Percentiles rank a stretch among this genome's conserved stretches.
These are phyloP conservation scores for Maconellicoccus hirsutus DNA, from an alignment of 1,140 invertebrate species.

Conservation along the genomic window DNA sequence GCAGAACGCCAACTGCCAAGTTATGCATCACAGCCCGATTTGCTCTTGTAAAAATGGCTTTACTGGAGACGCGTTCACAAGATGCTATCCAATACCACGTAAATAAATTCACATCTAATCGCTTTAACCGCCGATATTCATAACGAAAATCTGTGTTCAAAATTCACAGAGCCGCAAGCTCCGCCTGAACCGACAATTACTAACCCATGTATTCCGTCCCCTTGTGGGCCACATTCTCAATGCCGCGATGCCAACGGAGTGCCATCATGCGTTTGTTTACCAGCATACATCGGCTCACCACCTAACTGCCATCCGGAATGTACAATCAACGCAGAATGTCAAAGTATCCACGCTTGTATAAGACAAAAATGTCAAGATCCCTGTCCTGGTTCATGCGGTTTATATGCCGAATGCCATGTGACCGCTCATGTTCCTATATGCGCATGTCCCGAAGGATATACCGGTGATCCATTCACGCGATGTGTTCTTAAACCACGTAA, in stretches of 20 bases:
- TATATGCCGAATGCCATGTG: conserved; percentile 39
- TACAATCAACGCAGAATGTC: conserved; percentile 48
- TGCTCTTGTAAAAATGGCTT: conserved; percentile 39
- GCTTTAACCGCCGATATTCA: no score
- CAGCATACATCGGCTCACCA: conserved; percentile 50
- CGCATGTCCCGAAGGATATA: conserved; percentile 40
- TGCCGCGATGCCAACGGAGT: conserved; percentile 40
- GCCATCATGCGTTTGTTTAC: conserved; percentile 48
- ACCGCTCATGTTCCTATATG: conserved; percentile 44
- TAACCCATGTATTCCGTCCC: conserved; percentile 36
- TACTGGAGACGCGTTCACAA: conserved; percentile 43
- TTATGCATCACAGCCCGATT: conserved; percentile 38
- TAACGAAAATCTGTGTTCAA: no score
- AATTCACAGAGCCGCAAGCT: no score
- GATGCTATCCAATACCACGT: conserved; percentile 38
- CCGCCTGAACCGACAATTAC: conserved; percentile 26
- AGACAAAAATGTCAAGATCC: conserved; percentile 53
- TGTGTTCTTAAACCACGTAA: conserved; percentile 34
- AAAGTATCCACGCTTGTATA: conserved; percentile 47
- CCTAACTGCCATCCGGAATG: conserved; percentile 56
- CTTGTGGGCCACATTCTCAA: conserved; percentile 41
- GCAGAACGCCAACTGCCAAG: conserved; percentile 36
- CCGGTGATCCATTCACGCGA: conserved; percentile 40
- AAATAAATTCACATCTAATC: conserved; percentile 32
- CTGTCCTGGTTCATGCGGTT: conserved; percentile 54